phyloP scores from a whole-genome alignment of 2,888 invertebrate genomes.

The Athrips mouffetella region DNA sequence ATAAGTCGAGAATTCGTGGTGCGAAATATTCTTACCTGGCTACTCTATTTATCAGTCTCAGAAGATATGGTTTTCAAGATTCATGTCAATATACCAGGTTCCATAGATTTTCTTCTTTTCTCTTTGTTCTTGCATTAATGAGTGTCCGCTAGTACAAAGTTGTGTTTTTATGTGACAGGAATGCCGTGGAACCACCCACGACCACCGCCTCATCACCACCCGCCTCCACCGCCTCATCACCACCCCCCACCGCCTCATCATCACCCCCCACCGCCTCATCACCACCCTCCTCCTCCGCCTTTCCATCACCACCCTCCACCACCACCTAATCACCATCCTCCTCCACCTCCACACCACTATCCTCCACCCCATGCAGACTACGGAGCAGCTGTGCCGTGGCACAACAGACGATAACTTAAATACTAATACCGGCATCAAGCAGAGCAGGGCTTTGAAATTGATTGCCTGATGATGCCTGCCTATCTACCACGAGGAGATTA shows the following conservation, averaged over 20 bases:
- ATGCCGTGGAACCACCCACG: slow-evolving; percentile 38
- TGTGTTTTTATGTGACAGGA: slow-evolving; percentile 31
- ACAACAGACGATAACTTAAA: slow-evolving; percentile 7
- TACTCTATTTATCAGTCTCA: too few relatives aligned
- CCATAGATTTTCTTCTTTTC: too few relatives aligned
- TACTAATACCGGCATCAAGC: too few relatives aligned
- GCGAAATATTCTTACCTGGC: too few relatives aligned
- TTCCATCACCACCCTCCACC: slow-evolving; percentile 24
- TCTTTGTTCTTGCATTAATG: too few relatives aligned
- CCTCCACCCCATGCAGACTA: slow-evolving; percentile 12
- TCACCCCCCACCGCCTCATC: slow-evolving; percentile 27
- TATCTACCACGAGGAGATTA: too few relatives aligned
- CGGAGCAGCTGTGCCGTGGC: slow-evolving; percentile 16
- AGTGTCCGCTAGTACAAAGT: too few relatives aligned
- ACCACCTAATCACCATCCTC: slow-evolving; percentile 21
- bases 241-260: slow-evolving; percentile 26
- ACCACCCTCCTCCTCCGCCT: slow-evolving; percentile 24
- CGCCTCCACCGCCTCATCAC: slow-evolving; percentile 17
- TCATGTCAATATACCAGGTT: too few relatives aligned
- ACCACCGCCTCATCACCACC: slow-evolving; percentile 25
- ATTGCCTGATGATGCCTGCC: too few relatives aligned
- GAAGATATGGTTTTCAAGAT: too few relatives aligned
- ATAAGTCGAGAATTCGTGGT: too few relatives aligned
- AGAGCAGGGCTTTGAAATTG: too few relatives aligned
- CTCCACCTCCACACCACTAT: slow-evolving; percentile 11